These are phyloP conservation scores for Irena cyanogastra DNA, from an alignment of 2,113 vertebrate species.

Conservation along the genomic window DNA sequence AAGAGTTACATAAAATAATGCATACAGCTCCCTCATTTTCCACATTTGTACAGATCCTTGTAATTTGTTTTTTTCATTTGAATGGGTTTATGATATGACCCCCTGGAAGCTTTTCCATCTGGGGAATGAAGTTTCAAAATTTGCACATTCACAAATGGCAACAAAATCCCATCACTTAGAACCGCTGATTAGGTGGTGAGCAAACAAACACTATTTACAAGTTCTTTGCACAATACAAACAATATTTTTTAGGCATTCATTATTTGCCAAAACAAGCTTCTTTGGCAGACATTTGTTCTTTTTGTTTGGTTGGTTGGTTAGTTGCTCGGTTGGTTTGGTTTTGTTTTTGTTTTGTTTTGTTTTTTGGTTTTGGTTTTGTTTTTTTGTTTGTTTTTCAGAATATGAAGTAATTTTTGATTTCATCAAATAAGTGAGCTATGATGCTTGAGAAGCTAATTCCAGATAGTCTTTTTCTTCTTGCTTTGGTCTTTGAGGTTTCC, in stretches of 20 bases:
- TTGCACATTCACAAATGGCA: background rate
- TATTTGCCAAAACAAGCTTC: slow-evolving; percentile 29
- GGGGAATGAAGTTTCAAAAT: background rate
- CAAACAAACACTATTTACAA: slow-evolving; percentile 55
- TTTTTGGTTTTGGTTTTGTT: too few species aligned
- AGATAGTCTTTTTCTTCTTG: background rate
- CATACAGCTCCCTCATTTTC: background rate
- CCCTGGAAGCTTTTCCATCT: slow-evolving; percentile 28
- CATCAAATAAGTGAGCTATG: background rate
- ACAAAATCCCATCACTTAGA: slow-evolving; percentile 25
- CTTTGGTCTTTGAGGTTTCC: background rate
- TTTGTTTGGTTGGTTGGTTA: too few species aligned
- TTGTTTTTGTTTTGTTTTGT: too few species aligned
- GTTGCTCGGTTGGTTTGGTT: too few species aligned
- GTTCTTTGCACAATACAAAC: slow-evolving; percentile 33
- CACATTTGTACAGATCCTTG: background rate
- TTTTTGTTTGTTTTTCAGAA: too few species aligned
- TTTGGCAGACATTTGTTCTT: background rate
- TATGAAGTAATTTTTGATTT: background rate
- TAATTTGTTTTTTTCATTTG: slow-evolving; percentile 15
- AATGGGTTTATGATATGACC: slow-evolving; percentile 10
- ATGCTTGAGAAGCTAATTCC: background rate
- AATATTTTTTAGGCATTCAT: slow-evolving; percentile 21
- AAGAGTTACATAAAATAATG: background rate
- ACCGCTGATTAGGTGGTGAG: background rate